These are phyloP conservation scores for Thamnophis elegans DNA, from an alignment of 2,797 vertebrate species.

Conservation along the genomic window DNA sequence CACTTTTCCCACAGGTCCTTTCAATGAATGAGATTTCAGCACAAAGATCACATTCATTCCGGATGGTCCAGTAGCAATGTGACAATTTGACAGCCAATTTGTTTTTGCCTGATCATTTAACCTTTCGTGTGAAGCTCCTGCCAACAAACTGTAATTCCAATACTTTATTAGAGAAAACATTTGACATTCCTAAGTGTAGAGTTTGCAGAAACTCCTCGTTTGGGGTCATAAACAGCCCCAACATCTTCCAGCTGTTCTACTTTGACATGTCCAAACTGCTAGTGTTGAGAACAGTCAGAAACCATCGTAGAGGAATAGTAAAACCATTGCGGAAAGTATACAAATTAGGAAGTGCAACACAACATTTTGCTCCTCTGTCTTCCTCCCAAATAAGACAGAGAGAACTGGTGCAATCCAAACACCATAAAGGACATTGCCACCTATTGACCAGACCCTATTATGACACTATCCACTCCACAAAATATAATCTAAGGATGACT, in stretches of 20 bases:
- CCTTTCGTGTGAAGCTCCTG: constrained; percentile 21
- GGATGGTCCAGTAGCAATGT: neutral
- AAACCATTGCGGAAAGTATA: neutral
- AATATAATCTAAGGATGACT: neutral
- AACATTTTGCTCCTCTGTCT: neutral
- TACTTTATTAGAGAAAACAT: constrained; percentile 23
- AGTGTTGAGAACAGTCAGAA: neutral
- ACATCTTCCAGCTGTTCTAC: constrained; percentile 44
- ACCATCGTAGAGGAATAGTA: neutral
- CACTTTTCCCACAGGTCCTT: neutral
- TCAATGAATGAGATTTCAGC: neutral
- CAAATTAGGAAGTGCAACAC: neutral
- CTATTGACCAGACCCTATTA: neutral
- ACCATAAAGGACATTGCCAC: neutral
- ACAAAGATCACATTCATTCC: neutral
- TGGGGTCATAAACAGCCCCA: constrained; percentile 18
- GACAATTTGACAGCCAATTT: neutral
- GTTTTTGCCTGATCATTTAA: neutral
- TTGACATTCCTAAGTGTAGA: constrained; percentile 32
- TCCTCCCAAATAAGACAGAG: neutral
- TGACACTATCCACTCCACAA: neutral
- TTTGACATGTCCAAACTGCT: neutral
- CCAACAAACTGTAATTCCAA: constrained; percentile 32
- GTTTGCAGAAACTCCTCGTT: constrained; percentile 19
- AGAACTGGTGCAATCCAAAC: neutral